phyloP scores from a whole-genome alignment of 2,888 invertebrate species.

The Caenorhabditis sp. region DNA sequence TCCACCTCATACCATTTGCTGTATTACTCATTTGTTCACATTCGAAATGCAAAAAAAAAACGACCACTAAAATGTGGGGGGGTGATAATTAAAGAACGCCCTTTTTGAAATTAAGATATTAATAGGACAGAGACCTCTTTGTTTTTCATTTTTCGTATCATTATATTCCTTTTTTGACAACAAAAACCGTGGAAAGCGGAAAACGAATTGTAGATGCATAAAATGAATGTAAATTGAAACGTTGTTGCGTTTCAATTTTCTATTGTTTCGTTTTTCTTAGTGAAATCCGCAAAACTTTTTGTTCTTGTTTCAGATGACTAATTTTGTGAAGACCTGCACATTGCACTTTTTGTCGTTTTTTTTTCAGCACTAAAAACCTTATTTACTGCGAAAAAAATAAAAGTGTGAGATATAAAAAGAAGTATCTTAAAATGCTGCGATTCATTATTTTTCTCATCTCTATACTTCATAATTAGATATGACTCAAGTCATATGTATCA shows the following conservation, averaged over 20 bases:
- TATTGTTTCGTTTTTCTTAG: constrained; percentile 3
- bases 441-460: background rate
- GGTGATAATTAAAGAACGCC: no score
- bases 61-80: no score
- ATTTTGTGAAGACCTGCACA: background rate
- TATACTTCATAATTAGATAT: constrained; percentile 9
- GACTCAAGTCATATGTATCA: constrained; percentile 3
- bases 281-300: constrained; percentile 9
- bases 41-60: no score
- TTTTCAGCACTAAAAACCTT: constrained; percentile 1
- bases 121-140: no score
- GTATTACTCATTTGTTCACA: no score
- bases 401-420: background rate
- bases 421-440: background rate
- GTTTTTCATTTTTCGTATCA: no score
- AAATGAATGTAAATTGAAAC: background rate
- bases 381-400: constrained; percentile 3
- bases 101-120: no score
- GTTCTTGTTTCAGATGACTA: background rate
- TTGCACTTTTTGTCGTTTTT: background rate
- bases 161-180: no score
- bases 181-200: no score
- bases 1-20: no score
- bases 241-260: background rate
- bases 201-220: no score